A percentile compares a stretch with the other conserved stretches of the same genome.
phyloP scores from a whole-genome alignment of 2,113 vertebrate species.

The Eclectus roratus region DNA sequence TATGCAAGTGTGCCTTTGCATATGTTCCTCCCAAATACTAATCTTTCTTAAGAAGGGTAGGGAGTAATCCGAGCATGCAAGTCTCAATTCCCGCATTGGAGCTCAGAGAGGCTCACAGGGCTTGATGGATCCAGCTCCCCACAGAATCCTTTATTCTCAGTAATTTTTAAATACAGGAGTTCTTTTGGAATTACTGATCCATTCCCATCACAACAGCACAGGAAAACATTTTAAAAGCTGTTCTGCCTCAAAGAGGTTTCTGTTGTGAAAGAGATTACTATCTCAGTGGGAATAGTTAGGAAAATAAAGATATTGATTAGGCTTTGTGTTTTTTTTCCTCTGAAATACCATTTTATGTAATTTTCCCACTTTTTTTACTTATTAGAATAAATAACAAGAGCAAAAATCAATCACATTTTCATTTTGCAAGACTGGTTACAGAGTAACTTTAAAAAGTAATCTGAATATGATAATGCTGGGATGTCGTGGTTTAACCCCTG shows the following conservation, averaged over 20 bases:
- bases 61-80: not conserved
- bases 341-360: not conserved
- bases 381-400: not conserved
- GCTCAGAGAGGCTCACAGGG: not conserved
- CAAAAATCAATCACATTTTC: not conserved
- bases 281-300: not conserved
- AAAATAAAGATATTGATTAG: not conserved
- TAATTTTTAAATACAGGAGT: not conserved
- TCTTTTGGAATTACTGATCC: not conserved
- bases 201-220: not conserved
- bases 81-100: not conserved
- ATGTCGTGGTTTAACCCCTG: not conserved
- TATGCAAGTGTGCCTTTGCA: not conserved
- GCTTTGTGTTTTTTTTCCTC: not conserved
- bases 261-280: not conserved
- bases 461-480: not conserved
- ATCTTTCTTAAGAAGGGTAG: not conserved
- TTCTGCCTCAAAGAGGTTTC: not conserved
- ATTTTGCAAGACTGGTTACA: not conserved
- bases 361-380: not conserved
- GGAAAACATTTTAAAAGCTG: not conserved
- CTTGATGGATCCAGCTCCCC: not conserved
- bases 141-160: not conserved
- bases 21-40: not conserved
- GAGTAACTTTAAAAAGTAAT: not conserved